Percentiles rank a stretch among this genome's conserved stretches.
These are phyloP conservation scores for Fratercula arctica DNA, from an alignment of 2,797 vertebrate genomes.

Conservation along the genomic window DNA sequence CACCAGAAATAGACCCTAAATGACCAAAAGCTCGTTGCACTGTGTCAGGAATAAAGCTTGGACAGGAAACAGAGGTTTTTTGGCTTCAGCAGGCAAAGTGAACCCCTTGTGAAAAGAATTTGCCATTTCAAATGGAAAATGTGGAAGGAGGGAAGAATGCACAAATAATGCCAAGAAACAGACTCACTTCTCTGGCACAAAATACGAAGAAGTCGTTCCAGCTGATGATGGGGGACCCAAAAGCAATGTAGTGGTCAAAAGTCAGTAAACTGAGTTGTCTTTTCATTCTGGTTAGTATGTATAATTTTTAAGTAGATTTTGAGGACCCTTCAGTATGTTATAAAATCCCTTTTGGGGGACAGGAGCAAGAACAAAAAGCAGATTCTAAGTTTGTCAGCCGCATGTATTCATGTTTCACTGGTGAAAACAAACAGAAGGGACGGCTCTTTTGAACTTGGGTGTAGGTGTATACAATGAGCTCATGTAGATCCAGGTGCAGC, in stretches of 20 bases:
- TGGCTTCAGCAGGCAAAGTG: not conserved
- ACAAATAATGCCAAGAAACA: conserved; percentile 9
- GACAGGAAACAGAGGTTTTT: not conserved
- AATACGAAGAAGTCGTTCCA: not conserved
- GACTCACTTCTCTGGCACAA: not conserved
- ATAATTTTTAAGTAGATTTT: conserved; percentile 34
- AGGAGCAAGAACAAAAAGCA: conserved; percentile 68
- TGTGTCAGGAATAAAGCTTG: not conserved
- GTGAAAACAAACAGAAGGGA: conserved; percentile 74
- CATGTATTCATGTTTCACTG: not conserved
- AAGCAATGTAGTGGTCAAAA: not conserved
- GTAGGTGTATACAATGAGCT: conserved; percentile 54
- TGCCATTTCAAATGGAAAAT: conserved; percentile 39
- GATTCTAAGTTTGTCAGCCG: conserved; percentile 28
- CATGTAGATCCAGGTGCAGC: conserved; percentile 66
- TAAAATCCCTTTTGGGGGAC: conserved; percentile 58
- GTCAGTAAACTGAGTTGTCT: not conserved
- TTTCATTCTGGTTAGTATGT: not conserved
- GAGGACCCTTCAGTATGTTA: conserved; percentile 37
- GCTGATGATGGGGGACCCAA: not conserved
- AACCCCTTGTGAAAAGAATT: conserved; percentile 39
- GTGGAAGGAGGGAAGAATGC: not conserved
- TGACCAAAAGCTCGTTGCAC: not conserved
- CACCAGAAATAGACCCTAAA: not conserved
- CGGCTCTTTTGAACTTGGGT: conserved; percentile 27